Base-by-base conservation (phyloP, 37 sponge, comb jelly and placozoan species). In the Crambe crambe region DNA sequence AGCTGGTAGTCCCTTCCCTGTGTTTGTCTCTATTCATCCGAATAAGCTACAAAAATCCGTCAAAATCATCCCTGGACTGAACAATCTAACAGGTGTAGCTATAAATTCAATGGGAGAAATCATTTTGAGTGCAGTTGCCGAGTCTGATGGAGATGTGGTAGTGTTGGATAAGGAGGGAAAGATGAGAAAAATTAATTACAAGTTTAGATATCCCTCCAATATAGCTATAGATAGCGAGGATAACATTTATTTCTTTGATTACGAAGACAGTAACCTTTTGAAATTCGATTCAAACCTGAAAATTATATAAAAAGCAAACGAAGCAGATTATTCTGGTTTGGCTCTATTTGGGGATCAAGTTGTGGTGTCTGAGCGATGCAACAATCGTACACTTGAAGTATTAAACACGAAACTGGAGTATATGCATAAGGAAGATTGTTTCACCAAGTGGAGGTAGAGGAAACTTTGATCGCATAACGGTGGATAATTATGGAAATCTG, bases 201-300 rank as follows among this genome's bases (percentile, higher is more conserved):
- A 42, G 42, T 71, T 71, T 36, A 26, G 36, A 26, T 5, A 20
- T 10, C 26, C 26, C 12, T 6, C 42, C 22, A 70, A 70, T 10
- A 30, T 80, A 25, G 70, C 70, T n/a, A 70, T 80, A 20, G 80
- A 80, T 40, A 56, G 68, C 8, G 70, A 80, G 0, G 80, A 70
- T 41, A 68, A 80, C 37, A 80, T 80, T 22, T 80, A 70, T 18
- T 36, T 80, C 37, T 38, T 37, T 18, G 80, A 80, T 22, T 25
- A 43, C 39, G 37, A 44, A n/a, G 56, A n/a, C 4, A 22, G 36
- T 42, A 32, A 26, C 36, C 15, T 78, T 39, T 42, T 30, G 34
- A 66, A 67, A 21, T 78, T 62, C 44, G 42, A 47, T 37, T 31
- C 30, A 21, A 51, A 40, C 8, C 31, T 41, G 31, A 42, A 31